Evolutionary conservation across 2,888 invertebrate species (phyloP), one percentile per base, ranked within the genome.

Genomic region (Cremastinae sp.): DNA sequence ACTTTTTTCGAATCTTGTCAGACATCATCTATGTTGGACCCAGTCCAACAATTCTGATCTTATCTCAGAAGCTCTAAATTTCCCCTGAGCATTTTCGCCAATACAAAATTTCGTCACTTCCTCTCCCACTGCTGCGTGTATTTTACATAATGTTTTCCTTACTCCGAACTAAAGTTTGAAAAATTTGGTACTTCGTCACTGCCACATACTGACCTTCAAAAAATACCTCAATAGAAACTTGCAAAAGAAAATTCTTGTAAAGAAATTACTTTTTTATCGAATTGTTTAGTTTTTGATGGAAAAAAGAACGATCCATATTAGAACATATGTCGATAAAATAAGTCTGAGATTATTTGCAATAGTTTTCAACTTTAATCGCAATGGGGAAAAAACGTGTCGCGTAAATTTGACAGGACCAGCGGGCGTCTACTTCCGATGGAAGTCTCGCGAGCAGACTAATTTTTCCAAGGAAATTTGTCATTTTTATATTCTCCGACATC

Each of bases 401-500:
- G 22, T 12, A 47, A 74, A 74, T 74, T 43, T 49, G 47, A 49
- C 37, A 47, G 14, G 37, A 10, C 1, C 7, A 62, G 58, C 20
- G 37, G 22, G 47, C 45, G 58, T 68, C 68, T 58, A 47, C 47
- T 68, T 20, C 56, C 68, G 56, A 37, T 47, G 37, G 56, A 56
- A 58, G 56, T 22, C 12, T 28, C 12, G 35, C 62, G 39, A n/a
- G n/a, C 51, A 68, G 71, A 49, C 59, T 61, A 65, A 73, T 62
- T 65, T 73, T 65, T n/a, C 55, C 75, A 28, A 62, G 51, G 65
- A 47, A 74, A 79, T 76, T 74, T 71, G 64, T 65, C 68, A 76
- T 76, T 78, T 77, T 79, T 79, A 73, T 58, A 64, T 69, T 49
- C 43, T 49, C 45, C 39, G 39, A 16, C 12, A 8, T 14, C 55